Evolutionary conservation across 2,113 vertebrate species (phyloP).

Genomic region (Lepus europaeus): DNA sequence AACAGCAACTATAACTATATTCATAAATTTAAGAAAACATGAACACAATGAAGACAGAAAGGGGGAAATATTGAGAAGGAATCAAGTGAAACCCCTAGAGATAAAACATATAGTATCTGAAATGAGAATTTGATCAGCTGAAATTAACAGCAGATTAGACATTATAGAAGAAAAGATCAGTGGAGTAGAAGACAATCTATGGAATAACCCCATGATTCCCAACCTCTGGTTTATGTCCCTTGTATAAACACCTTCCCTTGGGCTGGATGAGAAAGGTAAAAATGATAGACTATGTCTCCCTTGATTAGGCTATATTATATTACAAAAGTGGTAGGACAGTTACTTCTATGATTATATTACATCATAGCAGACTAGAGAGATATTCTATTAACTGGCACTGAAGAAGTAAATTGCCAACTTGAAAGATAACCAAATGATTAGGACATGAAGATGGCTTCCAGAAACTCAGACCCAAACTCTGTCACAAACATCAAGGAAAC

Average conservation of each 20-base stretch:
- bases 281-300: not conserved
- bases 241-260: not conserved
- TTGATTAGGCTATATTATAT: too few species aligned
- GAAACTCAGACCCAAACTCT: not conserved
- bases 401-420: not conserved
- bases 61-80: not conserved
- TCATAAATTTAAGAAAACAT: slow-evolving; percentile 1
- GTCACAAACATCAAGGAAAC: not conserved
- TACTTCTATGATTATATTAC: not conserved
- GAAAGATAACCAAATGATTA: not conserved
- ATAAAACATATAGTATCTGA: not conserved
- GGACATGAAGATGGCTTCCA: not conserved
- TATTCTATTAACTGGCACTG: not conserved
- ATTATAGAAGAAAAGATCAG: not conserved
- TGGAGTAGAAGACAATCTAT: not conserved
- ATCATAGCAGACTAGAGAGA: not conserved
- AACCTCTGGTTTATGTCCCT: not conserved
- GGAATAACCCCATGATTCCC: not conserved
- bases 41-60: not conserved
- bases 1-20: not conserved
- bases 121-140: not conserved
- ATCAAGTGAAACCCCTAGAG: not conserved
- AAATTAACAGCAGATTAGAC: not conserved
- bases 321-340: not conserved
- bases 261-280: not conserved